These are phyloP conservation scores for Caranx melampygus DNA, from an alignment of 2,113 vertebrate genomes.

Conservation along the genomic window DNA sequence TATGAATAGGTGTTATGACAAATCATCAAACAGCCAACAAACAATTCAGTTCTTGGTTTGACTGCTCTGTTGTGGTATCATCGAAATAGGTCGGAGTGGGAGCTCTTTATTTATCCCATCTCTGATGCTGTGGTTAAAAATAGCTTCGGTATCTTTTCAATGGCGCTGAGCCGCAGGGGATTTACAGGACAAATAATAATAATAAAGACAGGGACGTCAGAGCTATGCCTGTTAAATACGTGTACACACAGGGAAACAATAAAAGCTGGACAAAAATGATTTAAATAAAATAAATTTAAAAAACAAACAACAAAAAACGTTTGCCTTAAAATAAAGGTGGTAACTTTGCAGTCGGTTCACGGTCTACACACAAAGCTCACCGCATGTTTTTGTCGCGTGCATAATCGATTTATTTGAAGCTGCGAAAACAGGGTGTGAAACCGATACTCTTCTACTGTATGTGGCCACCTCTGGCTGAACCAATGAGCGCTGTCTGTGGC, in stretches of 20 bases:
- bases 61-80: background rate
- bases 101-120: constrained; percentile 13
- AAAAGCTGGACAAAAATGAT: too few relatives aligned
- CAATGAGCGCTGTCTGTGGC: constrained; percentile 58
- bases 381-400: background rate
- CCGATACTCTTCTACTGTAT: constrained; percentile 60
- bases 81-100: constrained; percentile 37
- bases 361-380: background rate
- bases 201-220: background rate
- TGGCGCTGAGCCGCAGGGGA: background rate
- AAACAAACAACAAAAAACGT: background rate
- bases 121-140: constrained; percentile 60
- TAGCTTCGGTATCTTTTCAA: constrained; percentile 31
- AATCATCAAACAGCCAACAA: background rate
- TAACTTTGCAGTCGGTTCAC: background rate
- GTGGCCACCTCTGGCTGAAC: constrained; percentile 50
- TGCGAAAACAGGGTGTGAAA: constrained; percentile 41
- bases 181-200: constrained; percentile 17
- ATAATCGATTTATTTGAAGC: background rate
- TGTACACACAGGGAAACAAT: too few relatives aligned
- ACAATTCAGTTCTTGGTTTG: background rate
- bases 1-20: background rate
- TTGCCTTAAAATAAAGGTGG: background rate
- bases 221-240: background rate
- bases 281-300: too few relatives aligned